Conservation (phyloP, 2,113 vertebrate genomes). For the Poecile atricapillus region DNA sequence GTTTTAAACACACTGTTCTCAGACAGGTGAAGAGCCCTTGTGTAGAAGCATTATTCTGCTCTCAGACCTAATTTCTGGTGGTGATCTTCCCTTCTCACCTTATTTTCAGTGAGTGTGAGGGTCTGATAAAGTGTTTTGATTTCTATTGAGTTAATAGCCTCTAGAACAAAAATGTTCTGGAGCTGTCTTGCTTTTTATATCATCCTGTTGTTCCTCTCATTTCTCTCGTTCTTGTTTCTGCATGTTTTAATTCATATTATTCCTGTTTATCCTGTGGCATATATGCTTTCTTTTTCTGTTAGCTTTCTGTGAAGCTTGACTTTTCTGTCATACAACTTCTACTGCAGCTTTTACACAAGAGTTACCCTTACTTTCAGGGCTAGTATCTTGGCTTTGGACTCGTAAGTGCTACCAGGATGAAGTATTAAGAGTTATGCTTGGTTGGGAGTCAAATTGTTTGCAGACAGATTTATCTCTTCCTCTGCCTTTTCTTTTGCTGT, state of each 20-base stretch:
- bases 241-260: not conserved
- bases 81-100: not conserved
- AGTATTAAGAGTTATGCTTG: not conserved
- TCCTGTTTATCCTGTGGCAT: not conserved
- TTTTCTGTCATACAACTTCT: not conserved
- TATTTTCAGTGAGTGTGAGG: not conserved
- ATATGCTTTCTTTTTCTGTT: not conserved
- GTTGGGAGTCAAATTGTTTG: not conserved
- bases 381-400: not conserved
- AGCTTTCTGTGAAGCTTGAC: not conserved
- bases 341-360: not conserved
- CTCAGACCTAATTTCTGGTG: not conserved
- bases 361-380: not conserved
- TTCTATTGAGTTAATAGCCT: not conserved
- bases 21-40: not conserved
- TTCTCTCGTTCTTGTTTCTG: not conserved
- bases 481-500: not conserved
- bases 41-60: rapidly evolving
- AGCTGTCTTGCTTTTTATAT: not conserved
- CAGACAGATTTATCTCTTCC: not conserved
- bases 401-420: not conserved
- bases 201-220: not conserved
- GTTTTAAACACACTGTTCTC: not conserved
- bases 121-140: not conserved
- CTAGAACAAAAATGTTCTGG: not conserved